Conservation (phyloP, 2,797 vertebrate genomes). For the Rhinogobio ventralis region DNA sequence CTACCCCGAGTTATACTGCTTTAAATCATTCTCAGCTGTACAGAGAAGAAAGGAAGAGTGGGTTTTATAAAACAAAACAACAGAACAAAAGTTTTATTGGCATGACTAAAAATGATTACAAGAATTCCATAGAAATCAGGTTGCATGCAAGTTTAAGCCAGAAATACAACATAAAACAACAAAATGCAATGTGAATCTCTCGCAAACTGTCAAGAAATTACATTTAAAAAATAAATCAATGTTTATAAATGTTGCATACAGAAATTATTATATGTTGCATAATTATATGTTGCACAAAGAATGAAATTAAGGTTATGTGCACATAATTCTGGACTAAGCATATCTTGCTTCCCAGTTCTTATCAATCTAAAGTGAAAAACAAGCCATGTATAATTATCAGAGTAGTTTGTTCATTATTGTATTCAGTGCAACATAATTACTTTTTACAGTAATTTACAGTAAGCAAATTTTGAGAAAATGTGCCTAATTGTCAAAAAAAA, state of each 20-base stretch:
- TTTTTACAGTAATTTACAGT: neutral
- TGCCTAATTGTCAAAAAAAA: no score
- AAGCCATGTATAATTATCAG: neutral
- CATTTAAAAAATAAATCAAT: neutral
- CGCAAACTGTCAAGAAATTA: neutral
- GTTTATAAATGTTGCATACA: no score
- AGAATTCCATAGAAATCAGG: neutral
- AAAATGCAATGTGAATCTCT: neutral
- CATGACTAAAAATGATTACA: neutral
- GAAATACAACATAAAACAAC: neutral
- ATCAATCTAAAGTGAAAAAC: neutral
- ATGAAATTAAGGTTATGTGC: neutral
- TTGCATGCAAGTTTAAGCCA: neutral
- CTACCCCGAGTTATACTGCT: slow-evolving; percentile 56
- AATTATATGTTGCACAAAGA: neutral
- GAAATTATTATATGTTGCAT: neutral
- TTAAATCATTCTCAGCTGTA: slow-evolving; percentile 61
- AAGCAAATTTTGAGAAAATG: no score
- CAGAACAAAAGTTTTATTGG: neutral
- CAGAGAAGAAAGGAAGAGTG: neutral
- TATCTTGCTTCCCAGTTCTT: neutral
- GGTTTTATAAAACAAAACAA: neutral
- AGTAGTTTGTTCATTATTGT: neutral
- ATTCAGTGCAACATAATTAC: no score
- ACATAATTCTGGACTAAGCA: neutral